Conservation (phyloP, 2,797 vertebrate genomes). For the Apogon talboti region DNA sequence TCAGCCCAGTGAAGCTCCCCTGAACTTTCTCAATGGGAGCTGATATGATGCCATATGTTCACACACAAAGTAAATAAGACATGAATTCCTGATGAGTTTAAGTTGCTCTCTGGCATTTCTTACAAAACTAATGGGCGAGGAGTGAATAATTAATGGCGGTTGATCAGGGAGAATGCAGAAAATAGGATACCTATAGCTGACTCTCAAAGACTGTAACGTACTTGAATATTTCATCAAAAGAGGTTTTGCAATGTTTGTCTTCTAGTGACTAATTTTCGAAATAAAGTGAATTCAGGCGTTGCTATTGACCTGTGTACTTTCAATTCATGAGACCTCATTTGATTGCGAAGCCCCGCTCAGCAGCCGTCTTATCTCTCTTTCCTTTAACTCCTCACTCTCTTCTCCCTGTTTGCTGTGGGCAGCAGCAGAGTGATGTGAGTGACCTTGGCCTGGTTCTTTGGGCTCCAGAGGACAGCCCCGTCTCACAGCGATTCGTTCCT, state of each 20-base stretch:
- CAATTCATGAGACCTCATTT: constrained; percentile 48
- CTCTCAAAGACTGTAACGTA: constrained; percentile 49
- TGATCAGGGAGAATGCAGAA: constrained; percentile 73
- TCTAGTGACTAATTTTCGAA: constrained; percentile 60
- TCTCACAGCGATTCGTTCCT: constrained; percentile 66
- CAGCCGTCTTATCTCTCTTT: constrained; percentile 52
- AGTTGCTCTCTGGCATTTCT: constrained; percentile 63
- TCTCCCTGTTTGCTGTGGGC: constrained; percentile 59
- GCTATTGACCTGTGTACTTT: constrained; percentile 55
- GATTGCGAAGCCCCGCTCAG: constrained; percentile 34
- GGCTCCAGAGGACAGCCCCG: constrained; percentile 66
- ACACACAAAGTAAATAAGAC: constrained; percentile 53
- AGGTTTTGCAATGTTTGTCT: constrained; percentile 34
- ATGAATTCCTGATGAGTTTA: constrained; percentile 63
- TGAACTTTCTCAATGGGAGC: constrained; percentile 27
- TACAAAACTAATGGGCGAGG: constrained; percentile 68
- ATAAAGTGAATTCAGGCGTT: constrained; percentile 53
- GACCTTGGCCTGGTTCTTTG: constrained; percentile 78
- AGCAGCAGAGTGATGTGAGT: constrained; percentile 54
- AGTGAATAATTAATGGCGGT: constrained; percentile 79
- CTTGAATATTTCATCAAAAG: constrained; percentile 74
- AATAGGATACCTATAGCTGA: constrained; percentile 71
- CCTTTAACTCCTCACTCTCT: constrained; percentile 53
- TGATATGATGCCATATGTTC: constrained; percentile 47
- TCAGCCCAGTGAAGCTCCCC: constrained; percentile 35